A percentile compares a stretch with the other conserved stretches of the same genome.
These are phyloP conservation scores for Dissostichus mawsoni DNA, from an alignment of 2,113 vertebrate species.

Conservation along the genomic window DNA sequence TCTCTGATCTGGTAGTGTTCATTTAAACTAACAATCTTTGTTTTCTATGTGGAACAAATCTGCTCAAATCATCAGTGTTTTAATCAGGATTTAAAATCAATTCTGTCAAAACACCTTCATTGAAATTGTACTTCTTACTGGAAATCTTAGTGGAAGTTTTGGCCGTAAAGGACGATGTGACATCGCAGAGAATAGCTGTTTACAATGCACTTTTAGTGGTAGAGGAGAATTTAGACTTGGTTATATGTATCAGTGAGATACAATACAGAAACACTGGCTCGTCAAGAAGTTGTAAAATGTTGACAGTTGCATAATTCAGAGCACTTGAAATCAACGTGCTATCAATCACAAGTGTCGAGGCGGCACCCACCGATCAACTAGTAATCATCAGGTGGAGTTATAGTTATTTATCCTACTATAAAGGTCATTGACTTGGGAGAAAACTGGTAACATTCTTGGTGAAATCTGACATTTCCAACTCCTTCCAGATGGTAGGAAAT, in stretches of 20 bases:
- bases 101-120: neutral
- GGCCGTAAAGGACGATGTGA: neutral
- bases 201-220: neutral
- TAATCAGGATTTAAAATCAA: too few relatives aligned
- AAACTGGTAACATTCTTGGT: neutral
- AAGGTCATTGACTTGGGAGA: neutral
- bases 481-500: constrained; percentile 9
- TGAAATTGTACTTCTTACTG: constrained; percentile 37
- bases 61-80: too few relatives aligned
- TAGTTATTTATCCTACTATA: constrained; percentile 5
- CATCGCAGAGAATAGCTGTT: neutral
- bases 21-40: too few relatives aligned
- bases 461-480: neutral
- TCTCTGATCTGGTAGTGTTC: too few relatives aligned
- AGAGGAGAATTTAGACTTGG: neutral
- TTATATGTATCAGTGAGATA: neutral
- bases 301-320: constrained; percentile 11
- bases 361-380: neutral
- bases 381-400: neutral
- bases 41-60: too few relatives aligned
- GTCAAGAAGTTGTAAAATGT: constrained; percentile 17
- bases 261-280: neutral
- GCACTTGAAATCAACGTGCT: constrained; percentile 22
- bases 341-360: neutral
- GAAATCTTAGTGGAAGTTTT: neutral